Conservation (phyloP, 2,888 invertebrate species). For the Sussaba pulchella region DNA sequence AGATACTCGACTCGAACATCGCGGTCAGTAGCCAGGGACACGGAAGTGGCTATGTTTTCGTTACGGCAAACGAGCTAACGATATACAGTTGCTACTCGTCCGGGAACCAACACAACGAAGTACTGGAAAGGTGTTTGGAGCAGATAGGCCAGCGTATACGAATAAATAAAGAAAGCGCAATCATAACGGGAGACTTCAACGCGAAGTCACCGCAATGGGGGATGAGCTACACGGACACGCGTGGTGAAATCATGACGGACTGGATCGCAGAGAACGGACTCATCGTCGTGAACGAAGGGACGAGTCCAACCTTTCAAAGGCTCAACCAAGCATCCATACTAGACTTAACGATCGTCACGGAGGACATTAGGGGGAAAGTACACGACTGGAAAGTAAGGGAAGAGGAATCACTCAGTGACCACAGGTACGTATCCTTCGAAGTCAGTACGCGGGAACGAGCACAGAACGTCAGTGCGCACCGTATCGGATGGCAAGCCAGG, state of each 20-base stretch:
- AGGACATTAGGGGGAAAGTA: constrained; percentile 19
- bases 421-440: constrained; percentile 61
- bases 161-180: constrained; percentile 31
- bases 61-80: constrained; percentile 14
- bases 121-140: constrained; percentile 47
- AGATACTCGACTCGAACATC: constrained; percentile 41
- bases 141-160: constrained; percentile 53
- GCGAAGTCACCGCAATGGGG: constrained; percentile 68
- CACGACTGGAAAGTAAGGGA: constrained; percentile 57
- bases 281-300: constrained; percentile 50
- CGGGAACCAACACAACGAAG: constrained; percentile 32
- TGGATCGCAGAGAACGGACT: constrained; percentile 57
- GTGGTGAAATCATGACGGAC: constrained; percentile 57
- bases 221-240: constrained; percentile 47
- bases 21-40: constrained; percentile 38
- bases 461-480: neutral
- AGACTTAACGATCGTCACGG: constrained; percentile 62
- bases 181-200: constrained; percentile 56
- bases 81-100: constrained; percentile 54
- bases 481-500: neutral
- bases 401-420: constrained; percentile 64
- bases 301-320: constrained; percentile 60
- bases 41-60: constrained; percentile 54
- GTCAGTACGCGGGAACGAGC: neutral
- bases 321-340: constrained; percentile 61